These are phyloP conservation scores for Drosophila auraria DNA, from an alignment of 1,140 invertebrate species.

Conservation along the genomic window DNA sequence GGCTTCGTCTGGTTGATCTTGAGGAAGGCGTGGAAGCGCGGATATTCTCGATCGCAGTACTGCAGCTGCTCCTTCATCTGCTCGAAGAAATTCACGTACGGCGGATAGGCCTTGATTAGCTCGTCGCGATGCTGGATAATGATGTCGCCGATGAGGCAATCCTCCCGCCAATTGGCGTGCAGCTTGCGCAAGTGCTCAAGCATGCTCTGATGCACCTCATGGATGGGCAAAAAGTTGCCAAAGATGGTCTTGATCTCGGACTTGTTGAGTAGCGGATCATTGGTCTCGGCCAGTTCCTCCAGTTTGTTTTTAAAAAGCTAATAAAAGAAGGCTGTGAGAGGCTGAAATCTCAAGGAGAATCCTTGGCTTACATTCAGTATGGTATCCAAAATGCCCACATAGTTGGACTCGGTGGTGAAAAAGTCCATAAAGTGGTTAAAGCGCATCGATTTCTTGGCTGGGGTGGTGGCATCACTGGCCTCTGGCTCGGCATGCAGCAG, in stretches of 20 bases:
- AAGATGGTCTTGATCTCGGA: slow-evolving; percentile 98
- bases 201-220: slow-evolving; percentile 95
- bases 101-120: slow-evolving; percentile 97
- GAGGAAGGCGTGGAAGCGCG: slow-evolving; percentile 98
- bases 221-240: slow-evolving; percentile 97
- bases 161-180: slow-evolving; percentile 91
- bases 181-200: slow-evolving; percentile 87
- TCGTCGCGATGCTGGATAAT: slow-evolving; percentile 93
- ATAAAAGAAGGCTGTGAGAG: too few relatives aligned
- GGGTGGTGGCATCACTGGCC: slow-evolving; percentile 82
- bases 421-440: slow-evolving; percentile 96
- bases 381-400: slow-evolving; percentile 96
- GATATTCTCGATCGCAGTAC: slow-evolving; percentile 95
- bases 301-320: slow-evolving; percentile 95
- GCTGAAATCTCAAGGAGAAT: neutral
- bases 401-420: slow-evolving; percentile 98
- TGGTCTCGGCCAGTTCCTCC: slow-evolving; percentile 92
- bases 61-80: slow-evolving; percentile 97
- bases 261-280: slow-evolving; percentile 92
- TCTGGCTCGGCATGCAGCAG: slow-evolving; percentile 85
- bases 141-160: slow-evolving; percentile 94
- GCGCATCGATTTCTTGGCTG: slow-evolving; percentile 88
- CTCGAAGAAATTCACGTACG: slow-evolving; percentile 99
- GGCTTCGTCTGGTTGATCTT: slow-evolving; percentile 96
- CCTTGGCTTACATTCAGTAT: slow-evolving; percentile 90